Conservation (phyloP, 2,113 vertebrate genomes). For the Xenopus borealis region DNA sequence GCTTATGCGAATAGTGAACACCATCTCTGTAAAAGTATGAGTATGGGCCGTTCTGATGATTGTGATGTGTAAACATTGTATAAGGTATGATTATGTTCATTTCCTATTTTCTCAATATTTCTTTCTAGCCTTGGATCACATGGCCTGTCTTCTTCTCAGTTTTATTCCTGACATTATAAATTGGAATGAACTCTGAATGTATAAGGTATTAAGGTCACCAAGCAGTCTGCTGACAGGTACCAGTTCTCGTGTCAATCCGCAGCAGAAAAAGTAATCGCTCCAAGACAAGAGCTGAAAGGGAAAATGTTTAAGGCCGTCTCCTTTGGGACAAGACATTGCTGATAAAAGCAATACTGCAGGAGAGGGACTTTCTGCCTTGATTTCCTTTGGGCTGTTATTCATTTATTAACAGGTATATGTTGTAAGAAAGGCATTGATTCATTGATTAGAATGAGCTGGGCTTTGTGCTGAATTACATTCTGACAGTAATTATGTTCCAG, state of each 20-base stretch:
- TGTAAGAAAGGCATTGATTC: conserved; percentile 36
- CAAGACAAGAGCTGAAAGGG: conserved; percentile 29
- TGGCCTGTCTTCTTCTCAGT: not conserved
- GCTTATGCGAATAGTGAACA: too few species aligned
- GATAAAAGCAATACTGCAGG: conserved; percentile 36
- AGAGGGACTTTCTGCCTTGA: conserved; percentile 18
- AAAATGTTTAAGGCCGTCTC: conserved; percentile 37
- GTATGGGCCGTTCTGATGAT: too few species aligned
- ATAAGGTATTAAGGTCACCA: conserved; percentile 33
- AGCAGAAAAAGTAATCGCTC: conserved; percentile 34
- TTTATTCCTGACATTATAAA: conserved; percentile 27
- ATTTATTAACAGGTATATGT: conserved; percentile 38
- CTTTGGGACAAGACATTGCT: conserved; percentile 38
- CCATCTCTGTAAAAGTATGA: too few species aligned
- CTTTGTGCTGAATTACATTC: not conserved
- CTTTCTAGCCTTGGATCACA: too few species aligned
- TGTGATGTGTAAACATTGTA: too few species aligned
- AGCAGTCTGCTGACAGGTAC: conserved; percentile 35
- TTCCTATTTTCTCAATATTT: too few species aligned
- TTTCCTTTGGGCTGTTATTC: conserved; percentile 36
- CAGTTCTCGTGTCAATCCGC: conserved; percentile 32
- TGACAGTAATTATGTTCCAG: conserved; percentile 31
- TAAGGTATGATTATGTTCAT: too few species aligned
- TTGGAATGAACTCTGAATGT: conserved; percentile 33
- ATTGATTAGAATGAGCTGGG: conserved; percentile 19